Percentiles rank a stretch among this genome's conserved stretches.
Conservation (phyloP, 2,888 invertebrate genomes). For the Gasteruption jaculator region DNA sequence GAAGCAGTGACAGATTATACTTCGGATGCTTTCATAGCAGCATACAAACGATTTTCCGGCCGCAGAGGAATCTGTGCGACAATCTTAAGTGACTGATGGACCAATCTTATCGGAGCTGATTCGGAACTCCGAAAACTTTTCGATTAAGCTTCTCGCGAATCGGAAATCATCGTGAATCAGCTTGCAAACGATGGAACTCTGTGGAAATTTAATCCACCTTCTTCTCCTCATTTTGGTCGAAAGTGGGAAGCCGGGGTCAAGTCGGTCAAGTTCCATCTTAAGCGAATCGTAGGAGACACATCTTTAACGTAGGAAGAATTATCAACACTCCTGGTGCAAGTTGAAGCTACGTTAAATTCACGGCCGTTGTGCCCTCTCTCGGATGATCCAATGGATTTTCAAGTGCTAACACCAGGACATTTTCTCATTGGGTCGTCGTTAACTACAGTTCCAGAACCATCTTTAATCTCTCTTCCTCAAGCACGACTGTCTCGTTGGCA, state of each 20-base stretch:
- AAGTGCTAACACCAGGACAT: constrained; percentile 1
- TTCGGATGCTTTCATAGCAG: constrained; percentile 1
- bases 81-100: constrained; percentile 33
- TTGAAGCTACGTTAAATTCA: not conserved
- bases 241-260: constrained; percentile 41
- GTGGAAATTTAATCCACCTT: constrained; percentile 40
- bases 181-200: constrained; percentile 19
- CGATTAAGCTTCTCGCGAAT: not conserved
- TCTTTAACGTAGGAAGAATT: not conserved
- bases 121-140: constrained; percentile 15
- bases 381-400: not conserved
- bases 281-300: constrained; percentile 24
- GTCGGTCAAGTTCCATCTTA: constrained; percentile 34
- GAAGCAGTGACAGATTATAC: not conserved
- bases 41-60: not conserved
- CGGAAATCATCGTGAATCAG: constrained; percentile 3
- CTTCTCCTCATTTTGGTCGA: constrained; percentile 37
- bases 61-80: not conserved
- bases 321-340: not conserved
- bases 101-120: constrained; percentile 31
- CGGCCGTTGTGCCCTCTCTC: not conserved
- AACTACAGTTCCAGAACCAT: not conserved
- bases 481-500: not conserved
- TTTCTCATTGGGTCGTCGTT: constrained; percentile 1
- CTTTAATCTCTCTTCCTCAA: not conserved